Evolutionary conservation across 2,888 invertebrate genomes (phyloP).

Genomic region (Galeruca laticollis): DNA sequence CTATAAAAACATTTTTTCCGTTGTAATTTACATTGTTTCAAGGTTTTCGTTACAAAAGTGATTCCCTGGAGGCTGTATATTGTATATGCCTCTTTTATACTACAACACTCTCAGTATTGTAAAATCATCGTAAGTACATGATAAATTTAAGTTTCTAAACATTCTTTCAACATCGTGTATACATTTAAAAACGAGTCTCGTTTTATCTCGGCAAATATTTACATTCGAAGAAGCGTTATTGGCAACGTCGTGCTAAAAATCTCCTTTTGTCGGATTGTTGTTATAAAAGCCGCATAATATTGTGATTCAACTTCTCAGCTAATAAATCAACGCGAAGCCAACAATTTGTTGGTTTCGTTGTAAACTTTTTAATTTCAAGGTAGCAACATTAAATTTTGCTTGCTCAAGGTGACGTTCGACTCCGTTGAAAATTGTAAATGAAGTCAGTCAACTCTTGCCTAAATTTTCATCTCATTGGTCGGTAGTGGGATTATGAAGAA

Average conservation of each 20-base stretch:
- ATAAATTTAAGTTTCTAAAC: slow-evolving; percentile 1
- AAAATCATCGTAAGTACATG: not conserved
- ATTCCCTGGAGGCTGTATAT: not conserved
- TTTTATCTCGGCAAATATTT: slow-evolving; percentile 7
- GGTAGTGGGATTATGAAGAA: not conserved
- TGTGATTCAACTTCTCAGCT: slow-evolving; percentile 16
- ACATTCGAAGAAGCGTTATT: not conserved
- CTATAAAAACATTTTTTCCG: not conserved
- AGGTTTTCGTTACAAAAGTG: not conserved
- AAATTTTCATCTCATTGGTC: not conserved
- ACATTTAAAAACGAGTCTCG: not conserved
- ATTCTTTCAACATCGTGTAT: not conserved
- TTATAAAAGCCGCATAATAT: slow-evolving; percentile 2
- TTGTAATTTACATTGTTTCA: not conserved
- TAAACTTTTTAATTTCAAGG: slow-evolving; percentile 30
- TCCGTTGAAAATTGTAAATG: slow-evolving; percentile 17
- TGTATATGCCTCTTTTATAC: not conserved
- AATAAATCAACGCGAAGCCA: slow-evolving; percentile 16
- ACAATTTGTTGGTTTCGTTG: slow-evolving; percentile 22
- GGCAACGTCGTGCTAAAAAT: slow-evolving; percentile 10
- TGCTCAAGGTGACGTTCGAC: slow-evolving; percentile 28
- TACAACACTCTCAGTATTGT: slow-evolving; percentile 4
- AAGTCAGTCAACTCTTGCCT: slow-evolving; percentile 12
- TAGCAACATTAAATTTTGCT: slow-evolving; percentile 18
- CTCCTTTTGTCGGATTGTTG: slow-evolving; percentile 7